Conservation (phyloP, 2,797 vertebrate genomes). For the Peromyscus attwateri region DNA sequence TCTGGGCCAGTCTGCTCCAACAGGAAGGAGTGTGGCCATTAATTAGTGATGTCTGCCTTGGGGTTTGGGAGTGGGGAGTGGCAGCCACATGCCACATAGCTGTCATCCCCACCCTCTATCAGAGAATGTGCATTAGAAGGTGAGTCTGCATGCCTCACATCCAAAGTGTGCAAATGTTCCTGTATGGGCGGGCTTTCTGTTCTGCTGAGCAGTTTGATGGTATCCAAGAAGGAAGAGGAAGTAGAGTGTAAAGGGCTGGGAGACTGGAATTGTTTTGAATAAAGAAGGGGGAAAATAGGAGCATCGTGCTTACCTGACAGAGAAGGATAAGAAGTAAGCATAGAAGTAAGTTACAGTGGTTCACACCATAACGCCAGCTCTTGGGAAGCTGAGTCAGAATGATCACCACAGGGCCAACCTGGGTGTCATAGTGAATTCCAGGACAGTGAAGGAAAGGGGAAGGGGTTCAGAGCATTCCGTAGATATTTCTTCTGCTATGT, state of each 20-base stretch:
- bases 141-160: constrained; percentile 51
- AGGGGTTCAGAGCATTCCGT: not conserved
- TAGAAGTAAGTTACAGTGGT: not conserved
- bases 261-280: not conserved
- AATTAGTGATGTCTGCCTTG: constrained; percentile 1
- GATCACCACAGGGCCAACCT: not conserved
- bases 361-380: not conserved
- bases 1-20: not conserved
- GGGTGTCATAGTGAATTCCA: not conserved
- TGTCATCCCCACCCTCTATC: constrained; percentile 31
- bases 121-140: constrained; percentile 45
- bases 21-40: not conserved
- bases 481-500: not conserved
- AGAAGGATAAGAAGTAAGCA: not conserved
- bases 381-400: not conserved
- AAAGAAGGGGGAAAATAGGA: not conserved
- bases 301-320: not conserved
- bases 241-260: not conserved
- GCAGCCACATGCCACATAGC: constrained; percentile 13
- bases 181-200: not conserved
- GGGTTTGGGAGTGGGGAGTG: constrained; percentile 17
- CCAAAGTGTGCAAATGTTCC: constrained; percentile 41
- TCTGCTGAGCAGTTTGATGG: constrained; percentile 53
- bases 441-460: not conserved
- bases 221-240: constrained; percentile 15